Percentiles rank a stretch among this genome's conserved stretches.
These are phyloP conservation scores for Tarsius wallacei DNA, from an alignment of 2,797 vertebrate species.

Conservation along the genomic window DNA sequence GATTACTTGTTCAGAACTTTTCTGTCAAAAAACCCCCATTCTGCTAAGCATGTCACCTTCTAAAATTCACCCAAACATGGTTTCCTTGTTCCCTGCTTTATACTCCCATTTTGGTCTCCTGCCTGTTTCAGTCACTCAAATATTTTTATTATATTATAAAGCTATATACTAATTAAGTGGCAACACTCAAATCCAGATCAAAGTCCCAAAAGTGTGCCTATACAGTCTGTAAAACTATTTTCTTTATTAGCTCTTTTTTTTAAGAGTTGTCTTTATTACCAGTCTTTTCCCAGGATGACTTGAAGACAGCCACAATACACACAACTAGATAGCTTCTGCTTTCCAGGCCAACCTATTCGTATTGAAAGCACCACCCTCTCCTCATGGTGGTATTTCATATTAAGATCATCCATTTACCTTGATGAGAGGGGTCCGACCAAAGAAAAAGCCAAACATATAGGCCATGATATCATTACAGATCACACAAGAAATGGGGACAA, in stretches of 20 bases:
- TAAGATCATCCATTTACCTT: conserved; percentile 92
- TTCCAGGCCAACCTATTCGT: not conserved
- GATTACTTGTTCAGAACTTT: not conserved
- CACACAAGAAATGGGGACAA: conserved; percentile 98
- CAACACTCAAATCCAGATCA: conserved; percentile 32
- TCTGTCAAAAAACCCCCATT: not conserved
- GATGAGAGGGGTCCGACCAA: conserved; percentile 98
- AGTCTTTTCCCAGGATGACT: not conserved
- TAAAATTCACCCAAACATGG: not conserved
- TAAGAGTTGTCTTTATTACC: not conserved
- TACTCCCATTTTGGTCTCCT: not conserved
- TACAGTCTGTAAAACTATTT: not conserved
- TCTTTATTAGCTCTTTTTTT: not conserved
- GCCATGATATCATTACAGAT: conserved; percentile 99
- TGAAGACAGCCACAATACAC: not conserved
- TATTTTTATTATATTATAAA: conserved; percentile 61
- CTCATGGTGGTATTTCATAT: accelerated
- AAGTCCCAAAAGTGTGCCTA: not conserved
- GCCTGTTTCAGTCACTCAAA: conserved; percentile 35
- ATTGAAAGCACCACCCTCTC: not conserved
- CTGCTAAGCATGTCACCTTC: not conserved
- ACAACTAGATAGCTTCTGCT: not conserved
- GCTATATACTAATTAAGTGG: conserved; percentile 49
- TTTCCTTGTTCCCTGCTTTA: not conserved
- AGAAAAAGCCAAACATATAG: conserved; percentile 99